phyloP scores from a whole-genome alignment of 1,140 invertebrate genomes.

The Hermetia illucens region DNA sequence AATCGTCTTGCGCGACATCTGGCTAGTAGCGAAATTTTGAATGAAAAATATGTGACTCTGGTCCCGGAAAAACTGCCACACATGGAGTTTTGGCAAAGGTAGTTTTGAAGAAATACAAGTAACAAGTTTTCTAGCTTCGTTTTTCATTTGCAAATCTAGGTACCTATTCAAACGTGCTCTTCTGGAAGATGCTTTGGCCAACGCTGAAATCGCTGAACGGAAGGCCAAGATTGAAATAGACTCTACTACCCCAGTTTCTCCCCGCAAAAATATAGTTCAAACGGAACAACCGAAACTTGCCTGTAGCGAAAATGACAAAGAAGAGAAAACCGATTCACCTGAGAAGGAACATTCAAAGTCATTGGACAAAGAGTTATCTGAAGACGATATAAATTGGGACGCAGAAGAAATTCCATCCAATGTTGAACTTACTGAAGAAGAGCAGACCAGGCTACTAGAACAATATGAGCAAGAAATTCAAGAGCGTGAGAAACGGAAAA shows the following conservation, averaged over 20 bases:
- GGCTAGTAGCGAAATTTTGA: slow-evolving; percentile 23
- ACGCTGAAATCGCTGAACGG: slow-evolving; percentile 7
- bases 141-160: slow-evolving; percentile 7
- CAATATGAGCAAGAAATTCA: slow-evolving; percentile 30
- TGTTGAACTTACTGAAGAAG: slow-evolving; percentile 29
- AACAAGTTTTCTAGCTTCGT: neutral
- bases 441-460: slow-evolving; percentile 28
- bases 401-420: slow-evolving; percentile 24
- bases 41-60: slow-evolving; percentile 26
- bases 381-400: slow-evolving; percentile 27
- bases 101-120: slow-evolving; percentile 7
- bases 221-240: slow-evolving; percentile 1
- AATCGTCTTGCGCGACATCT: slow-evolving; percentile 27
- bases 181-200: slow-evolving; percentile 31
- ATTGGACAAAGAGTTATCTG: slow-evolving; percentile 10
- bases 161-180: slow-evolving; percentile 33
- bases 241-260: slow-evolving; percentile 2
- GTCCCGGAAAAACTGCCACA: slow-evolving; percentile 29
- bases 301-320: neutral
- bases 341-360: neutral
- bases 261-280: slow-evolving; percentile 3
- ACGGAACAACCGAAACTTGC: slow-evolving; percentile 8
- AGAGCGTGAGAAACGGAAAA: slow-evolving; percentile 6
- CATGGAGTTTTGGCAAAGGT: slow-evolving; percentile 29
- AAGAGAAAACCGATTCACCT: neutral